A percentile compares a stretch with the other conserved stretches of the same genome.
These are phyloP conservation scores for Axea sp. DNA, from an alignment of 2,888 invertebrate genomes.

Conservation along the genomic window DNA sequence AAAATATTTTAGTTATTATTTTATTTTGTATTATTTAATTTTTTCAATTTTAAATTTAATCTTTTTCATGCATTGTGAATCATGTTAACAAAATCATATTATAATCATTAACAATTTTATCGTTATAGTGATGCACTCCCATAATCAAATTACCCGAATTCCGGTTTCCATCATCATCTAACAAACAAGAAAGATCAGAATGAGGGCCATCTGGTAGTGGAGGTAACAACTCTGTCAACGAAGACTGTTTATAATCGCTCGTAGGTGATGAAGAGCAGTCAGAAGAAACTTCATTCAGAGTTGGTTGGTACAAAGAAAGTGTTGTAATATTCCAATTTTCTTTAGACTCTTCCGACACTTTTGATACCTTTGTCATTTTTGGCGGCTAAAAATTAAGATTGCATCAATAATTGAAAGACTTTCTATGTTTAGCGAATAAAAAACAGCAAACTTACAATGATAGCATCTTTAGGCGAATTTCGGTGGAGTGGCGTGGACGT, in stretches of 20 bases:
- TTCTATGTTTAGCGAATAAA: conserved; percentile 2
- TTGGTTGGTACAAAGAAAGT: conserved; percentile 69
- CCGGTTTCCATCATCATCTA: conserved; percentile 81
- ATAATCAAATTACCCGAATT: conserved; percentile 73
- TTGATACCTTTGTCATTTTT: conserved; percentile 68
- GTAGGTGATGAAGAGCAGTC: conserved; percentile 62
- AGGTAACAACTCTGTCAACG: conserved; percentile 73
- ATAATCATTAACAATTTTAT: too few species aligned
- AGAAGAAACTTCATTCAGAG: conserved; percentile 64
- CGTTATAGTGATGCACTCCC: too few species aligned
- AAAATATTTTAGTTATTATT: too few species aligned
- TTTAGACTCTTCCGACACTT: conserved; percentile 75
- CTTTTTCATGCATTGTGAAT: too few species aligned
- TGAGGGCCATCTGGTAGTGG: conserved; percentile 69
- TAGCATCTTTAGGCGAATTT: conserved; percentile 71
- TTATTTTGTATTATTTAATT: too few species aligned
- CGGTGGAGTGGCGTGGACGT: conserved; percentile 76
- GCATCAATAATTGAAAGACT: neutral
- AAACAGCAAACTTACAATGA: conserved; percentile 66
- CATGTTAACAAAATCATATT: too few species aligned
- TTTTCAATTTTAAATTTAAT: too few species aligned
- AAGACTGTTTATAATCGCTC: conserved; percentile 68
- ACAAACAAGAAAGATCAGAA: conserved; percentile 80
- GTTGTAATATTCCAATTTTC: conserved; percentile 75
- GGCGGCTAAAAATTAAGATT: conserved; percentile 65